Percentiles rank a stretch among this genome's conserved stretches.
phyloP scores from a whole-genome alignment of 35 echinoderm and acorn worm genomes.

The Hemicentrotus pulcherrimus region DNA sequence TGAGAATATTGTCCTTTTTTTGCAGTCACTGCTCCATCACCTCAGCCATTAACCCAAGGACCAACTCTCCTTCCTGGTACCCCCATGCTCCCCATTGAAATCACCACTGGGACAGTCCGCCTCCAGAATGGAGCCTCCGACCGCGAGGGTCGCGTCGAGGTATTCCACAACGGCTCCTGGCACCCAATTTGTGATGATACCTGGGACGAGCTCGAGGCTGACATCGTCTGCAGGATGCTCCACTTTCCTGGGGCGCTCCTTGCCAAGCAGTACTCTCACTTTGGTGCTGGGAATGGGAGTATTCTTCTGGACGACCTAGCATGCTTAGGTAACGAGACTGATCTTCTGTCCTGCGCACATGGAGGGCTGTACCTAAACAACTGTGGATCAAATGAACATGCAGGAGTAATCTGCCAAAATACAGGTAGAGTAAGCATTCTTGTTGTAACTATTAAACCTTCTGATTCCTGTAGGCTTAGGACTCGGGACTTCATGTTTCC shows the following conservation, averaged over 20 bases:
- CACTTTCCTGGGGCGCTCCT: background rate
- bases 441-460: background rate
- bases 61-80: background rate
- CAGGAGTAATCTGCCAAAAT: constrained; percentile 45
- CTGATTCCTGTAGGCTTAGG: background rate
- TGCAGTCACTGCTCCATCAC: background rate
- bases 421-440: background rate
- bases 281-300: constrained; percentile 48
- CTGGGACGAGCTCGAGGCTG: constrained; percentile 21
- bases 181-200: constrained; percentile 30
- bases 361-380: constrained; percentile 38
- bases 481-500: no score
- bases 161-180: constrained; percentile 34
- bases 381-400: constrained; percentile 55
- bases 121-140: background rate
- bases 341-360: constrained; percentile 42
- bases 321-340: constrained; percentile 44
- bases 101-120: background rate
- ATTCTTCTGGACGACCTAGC: constrained; percentile 55
- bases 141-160: constrained; percentile 36
- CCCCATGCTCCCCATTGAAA: background rate
- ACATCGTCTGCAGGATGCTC: constrained; percentile 29
- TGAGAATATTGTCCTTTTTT: background rate
- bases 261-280: background rate
- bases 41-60: background rate